These are phyloP conservation scores for Tuberolachnus salignus DNA, from an alignment of 2,888 invertebrate species.

Conservation along the genomic window DNA sequence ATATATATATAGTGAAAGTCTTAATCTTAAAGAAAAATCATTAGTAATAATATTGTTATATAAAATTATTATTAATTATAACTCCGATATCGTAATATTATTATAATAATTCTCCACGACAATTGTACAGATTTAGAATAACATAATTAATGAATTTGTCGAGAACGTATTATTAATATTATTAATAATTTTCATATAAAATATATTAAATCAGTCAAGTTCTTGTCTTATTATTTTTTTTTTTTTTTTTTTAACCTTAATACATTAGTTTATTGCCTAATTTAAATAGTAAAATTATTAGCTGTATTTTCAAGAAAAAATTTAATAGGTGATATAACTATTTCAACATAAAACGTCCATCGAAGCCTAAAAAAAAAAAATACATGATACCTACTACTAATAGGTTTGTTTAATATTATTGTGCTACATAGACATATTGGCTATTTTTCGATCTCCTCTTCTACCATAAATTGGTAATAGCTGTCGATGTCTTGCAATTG, in stretches of 20 bases:
- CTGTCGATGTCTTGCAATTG: conserved; percentile 91
- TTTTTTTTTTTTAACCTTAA: not conserved
- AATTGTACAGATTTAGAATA: too few species aligned
- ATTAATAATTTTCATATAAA: not conserved
- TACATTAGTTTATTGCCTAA: not conserved
- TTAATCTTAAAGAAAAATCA: too few species aligned
- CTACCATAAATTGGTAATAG: conserved; percentile 76
- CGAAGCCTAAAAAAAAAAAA: not conserved
- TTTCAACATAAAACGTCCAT: not conserved
- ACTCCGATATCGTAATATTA: too few species aligned
- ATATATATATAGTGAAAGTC: too few species aligned
- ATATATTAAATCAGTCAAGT: not conserved
- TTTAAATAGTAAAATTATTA: not conserved
- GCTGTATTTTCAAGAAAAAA: conserved; percentile 1
- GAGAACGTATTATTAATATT: too few species aligned
- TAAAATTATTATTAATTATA: too few species aligned
- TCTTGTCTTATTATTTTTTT: not conserved
- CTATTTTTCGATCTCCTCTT: too few species aligned
- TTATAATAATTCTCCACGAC: too few species aligned
- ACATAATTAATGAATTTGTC: too few species aligned
- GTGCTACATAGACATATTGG: too few species aligned
- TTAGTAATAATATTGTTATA: too few species aligned
- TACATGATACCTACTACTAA: not conserved
- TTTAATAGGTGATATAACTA: not conserved
- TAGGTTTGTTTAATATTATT: not conserved